Evolutionary conservation across 2,113 vertebrate species (phyloP), one percentile per base, ranked within the genome.

Genomic region (Tichodroma muraria): DNA sequence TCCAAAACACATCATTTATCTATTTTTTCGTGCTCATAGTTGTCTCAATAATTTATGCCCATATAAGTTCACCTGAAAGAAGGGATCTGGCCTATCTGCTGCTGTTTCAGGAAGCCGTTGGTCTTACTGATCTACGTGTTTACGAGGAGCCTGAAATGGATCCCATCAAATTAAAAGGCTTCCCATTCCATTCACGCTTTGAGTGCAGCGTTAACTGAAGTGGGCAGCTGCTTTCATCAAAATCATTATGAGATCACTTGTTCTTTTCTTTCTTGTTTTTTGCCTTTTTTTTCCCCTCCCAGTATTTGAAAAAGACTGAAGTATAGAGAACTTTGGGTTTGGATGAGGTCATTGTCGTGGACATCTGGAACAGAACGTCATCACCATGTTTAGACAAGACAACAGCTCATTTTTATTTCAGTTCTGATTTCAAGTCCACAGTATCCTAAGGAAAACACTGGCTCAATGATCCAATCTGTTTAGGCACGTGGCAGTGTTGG

Each of bases 211-310:
- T 93, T 95, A 95, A 53, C 85, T 91, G 72, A 88, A 95, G 87
- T 93, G 85, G 94, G 88, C 91, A 95, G 94, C 93, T 96, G 93
- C 68, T 96, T 83, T 79, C 85, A 88, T 90, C 81, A 89, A 93
- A 94, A 89, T 83, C 79, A 38, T 89, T 83, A 80, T 49, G 44
- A 82, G 56, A 40, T 47, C 52, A 61, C 79, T 95, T 64, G 19
- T 80, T 89, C n/a, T 71, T 54, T 45, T 53, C 40, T 54, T 57
- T 61, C 23, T 30, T 49, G 17, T 14, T 59, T 61, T n/a, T 52
- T 35, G 33, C 17, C 10, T 16, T 20, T 30, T 54, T 35, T 19
- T 5, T 1, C 4, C 20, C 19, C 12, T 17, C 38, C 17, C 23
- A 31, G 22, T 70, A 66, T 88, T 94, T 93, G 71, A 85, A 94